Conservation (phyloP, 1,140 invertebrate genomes). For the Pygmarrhopalites habei region DNA sequence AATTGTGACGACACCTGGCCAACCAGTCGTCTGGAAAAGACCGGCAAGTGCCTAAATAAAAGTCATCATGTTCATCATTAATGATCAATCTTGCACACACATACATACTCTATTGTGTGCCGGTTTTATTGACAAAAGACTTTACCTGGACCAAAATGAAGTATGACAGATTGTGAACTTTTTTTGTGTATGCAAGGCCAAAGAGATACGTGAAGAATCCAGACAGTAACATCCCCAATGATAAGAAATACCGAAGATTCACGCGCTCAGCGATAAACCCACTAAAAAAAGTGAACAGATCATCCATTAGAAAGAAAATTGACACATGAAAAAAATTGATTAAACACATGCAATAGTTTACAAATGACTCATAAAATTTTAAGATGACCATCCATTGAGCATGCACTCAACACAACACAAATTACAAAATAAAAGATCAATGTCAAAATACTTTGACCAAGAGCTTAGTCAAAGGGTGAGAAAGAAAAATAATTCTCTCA, state of each 20-base stretch:
- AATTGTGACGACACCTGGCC: slow-evolving; percentile 86
- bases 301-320: not conserved
- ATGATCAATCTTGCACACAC: too few species aligned
- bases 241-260: slow-evolving; percentile 81
- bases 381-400: too few species aligned
- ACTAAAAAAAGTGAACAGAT: too few species aligned
- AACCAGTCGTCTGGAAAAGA: slow-evolving; percentile 81
- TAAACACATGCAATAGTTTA: too few species aligned
- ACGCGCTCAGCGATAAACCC: slow-evolving; percentile 87
- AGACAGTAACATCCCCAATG: slow-evolving; percentile 81
- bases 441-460: too few species aligned
- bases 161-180: slow-evolving; percentile 77
- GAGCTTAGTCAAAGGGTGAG: too few species aligned
- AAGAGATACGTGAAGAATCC: slow-evolving; percentile 83
- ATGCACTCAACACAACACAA: too few species aligned
- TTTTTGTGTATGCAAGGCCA: slow-evolving; percentile 72
- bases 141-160: slow-evolving; percentile 78
- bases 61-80: not conserved
- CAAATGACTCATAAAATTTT: too few species aligned
- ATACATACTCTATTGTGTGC: too few species aligned
- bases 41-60: slow-evolving; percentile 64
- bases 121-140: not conserved
- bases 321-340: too few species aligned
- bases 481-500: too few species aligned
- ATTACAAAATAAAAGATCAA: too few species aligned